Base-by-base conservation (phyloP, 2,888 invertebrate species). In the Hypselothyrea guttata region DNA sequence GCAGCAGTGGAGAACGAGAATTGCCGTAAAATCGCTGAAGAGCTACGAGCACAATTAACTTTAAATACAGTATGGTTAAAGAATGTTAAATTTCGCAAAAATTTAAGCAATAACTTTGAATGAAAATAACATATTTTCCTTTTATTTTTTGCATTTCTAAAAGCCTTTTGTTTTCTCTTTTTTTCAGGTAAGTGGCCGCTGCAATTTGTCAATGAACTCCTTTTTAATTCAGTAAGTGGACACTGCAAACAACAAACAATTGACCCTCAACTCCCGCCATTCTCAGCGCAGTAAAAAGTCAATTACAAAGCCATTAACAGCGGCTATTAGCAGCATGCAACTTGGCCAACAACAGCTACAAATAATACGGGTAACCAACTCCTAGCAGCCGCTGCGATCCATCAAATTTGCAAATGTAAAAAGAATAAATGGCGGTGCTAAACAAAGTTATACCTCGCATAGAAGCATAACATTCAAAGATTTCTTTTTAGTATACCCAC, bases 341-440 rank as follows among this genome's bases (percentile, higher is more conserved):
- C 48, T 67, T 63, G 59, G 42, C 53, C 58, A 78, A 69, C 67
- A 63, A 37, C 33, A 44, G 41, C 47, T 40, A 52, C 31, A 41
- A 59, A 64, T 60, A 58, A 47, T 44, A 45, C 46, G 35, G 35
- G 27, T 51, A 48, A 49, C 51, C 58, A 48, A 53, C 54, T 46
- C 47, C 57, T 22, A 22, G 3, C 22, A 22, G 22, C 22, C 22
- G 5, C 54, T 49, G 74, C 60, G 60, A 77, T 74, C 71, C 76
- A 76, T 76, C 75, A 81, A 71, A 79, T 62, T 71, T 72, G 44
- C 46, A 62, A 62, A 53, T 65, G 45, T 55, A 46, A 51, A 61
- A 54, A 2, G 15, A 47, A 4, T 7, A 16, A 11, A 34, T 16
- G 11, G 2, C 1, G 5, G 4, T 5, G 27, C 8, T 30, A 1